Percentiles rank a stretch among this genome's conserved stretches.
phyloP scores from a whole-genome alignment of 2,797 vertebrate genomes.

The Hemibagrus guttatus region DNA sequence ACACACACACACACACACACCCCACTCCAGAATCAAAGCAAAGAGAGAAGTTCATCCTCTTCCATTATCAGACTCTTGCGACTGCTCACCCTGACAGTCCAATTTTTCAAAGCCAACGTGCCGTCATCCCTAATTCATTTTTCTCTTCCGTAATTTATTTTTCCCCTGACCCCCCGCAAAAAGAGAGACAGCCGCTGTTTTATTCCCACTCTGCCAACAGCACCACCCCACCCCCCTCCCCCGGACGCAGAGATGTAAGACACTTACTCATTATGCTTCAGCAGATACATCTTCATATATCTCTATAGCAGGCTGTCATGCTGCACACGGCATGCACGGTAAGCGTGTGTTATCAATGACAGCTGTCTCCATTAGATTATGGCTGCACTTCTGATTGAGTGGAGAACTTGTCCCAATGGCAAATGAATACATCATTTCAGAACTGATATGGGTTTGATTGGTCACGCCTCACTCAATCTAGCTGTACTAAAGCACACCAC shows the following conservation, averaged over 20 bases:
- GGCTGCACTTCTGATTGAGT: slow-evolving; percentile 44
- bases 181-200: slow-evolving; percentile 62
- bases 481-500: slow-evolving; percentile 8
- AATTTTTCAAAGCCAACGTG: slow-evolving; percentile 71
- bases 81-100: slow-evolving; percentile 68
- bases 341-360: slow-evolving; percentile 45
- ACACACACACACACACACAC: slow-evolving; percentile 24
- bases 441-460: slow-evolving; percentile 37
- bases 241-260: slow-evolving; percentile 44
- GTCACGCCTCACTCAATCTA: slow-evolving; percentile 22
- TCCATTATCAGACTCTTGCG: slow-evolving; percentile 68
- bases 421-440: slow-evolving; percentile 47
- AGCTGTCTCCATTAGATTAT: slow-evolving; percentile 50
- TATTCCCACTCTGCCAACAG: slow-evolving; percentile 34
- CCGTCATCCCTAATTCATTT: slow-evolving; percentile 73
- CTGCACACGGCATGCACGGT: slow-evolving; percentile 32
- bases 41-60: slow-evolving; percentile 59
- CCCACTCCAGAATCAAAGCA: slow-evolving; percentile 44
- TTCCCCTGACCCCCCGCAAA: slow-evolving; percentile 61
- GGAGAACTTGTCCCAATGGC: slow-evolving; percentile 42
- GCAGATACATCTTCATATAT: slow-evolving; percentile 46
- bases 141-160: slow-evolving; percentile 72
- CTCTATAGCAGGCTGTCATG: slow-evolving; percentile 39
- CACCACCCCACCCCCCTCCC: background rate
- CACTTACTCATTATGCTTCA: slow-evolving; percentile 50